phyloP scores from a whole-genome alignment of 2,888 invertebrate genomes.

The Loripinus fragilis region DNA sequence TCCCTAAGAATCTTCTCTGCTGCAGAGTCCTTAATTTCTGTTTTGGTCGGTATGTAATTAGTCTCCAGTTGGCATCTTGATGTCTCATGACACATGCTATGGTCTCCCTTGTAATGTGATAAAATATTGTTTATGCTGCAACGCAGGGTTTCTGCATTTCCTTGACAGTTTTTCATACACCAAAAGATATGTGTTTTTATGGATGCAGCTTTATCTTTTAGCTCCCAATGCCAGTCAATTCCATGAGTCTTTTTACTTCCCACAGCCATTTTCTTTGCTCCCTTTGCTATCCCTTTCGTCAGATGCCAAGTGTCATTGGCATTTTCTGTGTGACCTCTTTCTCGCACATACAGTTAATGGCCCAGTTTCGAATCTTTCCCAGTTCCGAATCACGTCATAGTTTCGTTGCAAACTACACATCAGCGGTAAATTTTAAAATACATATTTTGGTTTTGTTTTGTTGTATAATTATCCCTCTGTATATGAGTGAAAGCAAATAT shows the following conservation, averaged over 20 bases:
- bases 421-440: too few species aligned
- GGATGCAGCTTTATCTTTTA: slow-evolving; percentile 25
- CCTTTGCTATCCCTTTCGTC: slow-evolving; percentile 24
- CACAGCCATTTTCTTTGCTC: slow-evolving; percentile 14
- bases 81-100: not conserved
- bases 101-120: slow-evolving; percentile 26
- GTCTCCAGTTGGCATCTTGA: not conserved
- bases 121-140: slow-evolving; percentile 28
- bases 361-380: too few species aligned
- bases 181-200: slow-evolving; percentile 30
- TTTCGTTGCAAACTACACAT: too few species aligned
- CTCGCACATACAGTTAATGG: too few species aligned
- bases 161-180: slow-evolving; percentile 23
- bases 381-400: too few species aligned
- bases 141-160: slow-evolving; percentile 1
- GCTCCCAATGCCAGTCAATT: slow-evolving; percentile 27
- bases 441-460: too few species aligned
- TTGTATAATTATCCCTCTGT: too few species aligned
- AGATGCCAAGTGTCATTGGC: slow-evolving; percentile 33
- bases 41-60: not conserved
- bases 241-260: slow-evolving; percentile 10
- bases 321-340: too few species aligned
- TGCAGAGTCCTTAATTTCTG: not conserved
- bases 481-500: too few species aligned
- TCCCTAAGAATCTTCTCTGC: not conserved